phyloP scores from a whole-genome alignment of 64 coral and sea anemone species.

The Pachyseris speciosa region DNA sequence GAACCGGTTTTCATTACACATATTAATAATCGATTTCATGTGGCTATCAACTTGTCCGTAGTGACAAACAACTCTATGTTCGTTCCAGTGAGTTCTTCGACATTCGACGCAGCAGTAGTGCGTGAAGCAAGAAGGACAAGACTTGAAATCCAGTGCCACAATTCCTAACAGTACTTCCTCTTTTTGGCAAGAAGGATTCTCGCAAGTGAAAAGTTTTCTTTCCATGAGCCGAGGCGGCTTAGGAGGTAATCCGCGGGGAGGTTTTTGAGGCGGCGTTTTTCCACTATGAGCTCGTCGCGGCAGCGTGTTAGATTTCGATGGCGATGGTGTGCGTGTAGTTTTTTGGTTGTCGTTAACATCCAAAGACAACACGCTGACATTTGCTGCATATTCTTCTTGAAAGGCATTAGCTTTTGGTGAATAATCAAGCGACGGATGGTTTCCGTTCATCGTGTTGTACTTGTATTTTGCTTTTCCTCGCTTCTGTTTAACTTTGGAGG shows the following conservation, averaged over 20 bases:
- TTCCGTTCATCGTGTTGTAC: conserved; percentile 29
- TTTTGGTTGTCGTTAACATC: conserved; percentile 27
- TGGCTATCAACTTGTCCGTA: conserved; percentile 92
- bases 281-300: conserved; percentile 58
- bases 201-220: conserved; percentile 94
- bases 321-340: background rate
- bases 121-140: conserved; percentile 93
- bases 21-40: conserved; percentile 82
- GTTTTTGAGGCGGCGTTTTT: conserved; percentile 88
- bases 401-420: conserved; percentile 1
- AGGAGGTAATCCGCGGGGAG: conserved; percentile 81
- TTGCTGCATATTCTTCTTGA: conserved; percentile 37
- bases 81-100: conserved; percentile 78
- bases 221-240: conserved; percentile 97
- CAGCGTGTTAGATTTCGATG: conserved; percentile 81
- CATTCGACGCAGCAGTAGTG: conserved; percentile 98
- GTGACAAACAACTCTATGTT: conserved; percentile 75
- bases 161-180: conserved; percentile 95
- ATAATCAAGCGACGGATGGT: conserved; percentile 14
- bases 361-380: conserved; percentile 6
- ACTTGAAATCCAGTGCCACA: conserved; percentile 93
- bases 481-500: conserved; percentile 83
- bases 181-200: conserved; percentile 84
- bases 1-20: conserved; percentile 57
- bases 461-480: conserved; percentile 59